Base-by-base conservation (phyloP, 2,797 vertebrate genomes). In the Choloepus didactylus region DNA sequence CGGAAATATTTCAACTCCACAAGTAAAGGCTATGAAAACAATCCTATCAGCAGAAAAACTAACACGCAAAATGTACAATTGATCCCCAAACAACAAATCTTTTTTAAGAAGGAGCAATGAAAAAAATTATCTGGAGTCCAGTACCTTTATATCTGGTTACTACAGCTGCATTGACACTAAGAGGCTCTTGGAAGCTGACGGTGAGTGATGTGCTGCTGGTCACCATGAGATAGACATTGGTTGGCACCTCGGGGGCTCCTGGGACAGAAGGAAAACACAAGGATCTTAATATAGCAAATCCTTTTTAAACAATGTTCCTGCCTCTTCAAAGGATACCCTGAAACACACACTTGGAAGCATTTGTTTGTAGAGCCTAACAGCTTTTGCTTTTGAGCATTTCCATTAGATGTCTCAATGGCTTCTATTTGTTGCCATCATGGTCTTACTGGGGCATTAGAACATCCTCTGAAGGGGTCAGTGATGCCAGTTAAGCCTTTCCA, bases 91-190 rank as follows among this genome's bases (percentile, higher is more conserved):
- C 29, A 80, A 80, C 66, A 60, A 79, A 49, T 60, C 27, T 18
- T 41, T 93, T 91, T 90, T 89, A 94, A 90, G 77, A 89, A 93
- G 77, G 51, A 69, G n/a, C 94, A 90, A 44, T 76, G 67, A 97
- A 95, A 96, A 98, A 75, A 69, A 35, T 35, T 54, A 72, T 46
- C 54, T 87, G 35, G 95, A 97, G 95, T 87, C 9, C 93, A 94
- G 87, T 98, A 99, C 99, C 99, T 99, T 98, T 99, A 98, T 99
- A 99, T 98, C 98, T 99, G 97, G 99, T 99, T 95, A 99, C 99
- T 95, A 99, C 99, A 35, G 99, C 99, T 72, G 99, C 99, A 96
- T 99, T 99, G 97, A 99, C 98, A 93, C 99, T 98, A 87, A 98
- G 98, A 25, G 99, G 99, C 96, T 99, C 99, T 95, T 99, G 99